phyloP scores from a whole-genome alignment of 64 coral and sea anemone genomes.

The Porites lutea region DNA sequence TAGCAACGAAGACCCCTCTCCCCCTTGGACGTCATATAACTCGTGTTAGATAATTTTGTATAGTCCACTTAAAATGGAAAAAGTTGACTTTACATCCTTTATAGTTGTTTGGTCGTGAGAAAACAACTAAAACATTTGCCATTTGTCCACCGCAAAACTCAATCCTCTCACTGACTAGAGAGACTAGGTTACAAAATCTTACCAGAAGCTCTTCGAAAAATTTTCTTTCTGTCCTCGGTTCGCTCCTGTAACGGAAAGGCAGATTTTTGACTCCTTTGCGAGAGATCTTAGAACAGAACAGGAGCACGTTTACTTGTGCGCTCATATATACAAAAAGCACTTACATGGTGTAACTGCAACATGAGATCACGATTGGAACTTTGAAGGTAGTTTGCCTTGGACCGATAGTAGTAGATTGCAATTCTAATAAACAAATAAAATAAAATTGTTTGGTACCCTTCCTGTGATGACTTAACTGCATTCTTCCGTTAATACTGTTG shows the following conservation, averaged over 20 bases:
- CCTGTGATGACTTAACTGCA: not conserved
- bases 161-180: no score
- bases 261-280: no score
- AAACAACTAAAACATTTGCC: no score
- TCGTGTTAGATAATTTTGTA: no score
- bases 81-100: no score
- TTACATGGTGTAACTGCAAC: constrained; percentile 79
- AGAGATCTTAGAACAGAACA: not conserved
- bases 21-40: no score
- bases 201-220: constrained; percentile 34
- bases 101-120: no score
- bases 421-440: constrained; percentile 48
- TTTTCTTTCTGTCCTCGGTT: constrained; percentile 54
- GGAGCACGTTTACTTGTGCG: no score
- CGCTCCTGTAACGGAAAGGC: constrained; percentile 7
- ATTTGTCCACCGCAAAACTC: no score
- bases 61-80: no score
- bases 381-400: constrained; percentile 66
- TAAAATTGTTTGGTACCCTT: not conserved
- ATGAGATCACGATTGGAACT: constrained; percentile 73
- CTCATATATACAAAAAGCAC: not conserved
- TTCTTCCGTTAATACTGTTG: not conserved
- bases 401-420: constrained; percentile 76
- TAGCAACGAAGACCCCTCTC: no score
- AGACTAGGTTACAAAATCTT: not conserved